These are phyloP conservation scores for Entomobrya multifasciata DNA, from an alignment of 2,888 invertebrate species.

Conservation along the genomic window DNA sequence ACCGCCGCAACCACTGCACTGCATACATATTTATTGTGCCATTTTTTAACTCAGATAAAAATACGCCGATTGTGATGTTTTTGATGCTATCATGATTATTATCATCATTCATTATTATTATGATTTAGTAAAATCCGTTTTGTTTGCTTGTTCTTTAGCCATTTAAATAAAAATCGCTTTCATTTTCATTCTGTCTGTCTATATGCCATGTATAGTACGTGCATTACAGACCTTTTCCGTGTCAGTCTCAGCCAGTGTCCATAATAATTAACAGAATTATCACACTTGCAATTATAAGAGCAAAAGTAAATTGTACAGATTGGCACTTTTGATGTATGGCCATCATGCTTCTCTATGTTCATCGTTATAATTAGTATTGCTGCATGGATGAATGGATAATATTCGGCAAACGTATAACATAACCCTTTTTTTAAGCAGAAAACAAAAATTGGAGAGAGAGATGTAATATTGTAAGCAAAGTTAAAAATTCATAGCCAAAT, in stretches of 20 bases:
- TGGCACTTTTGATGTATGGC: no score
- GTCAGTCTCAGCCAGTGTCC: background rate
- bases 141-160: background rate
- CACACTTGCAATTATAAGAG: background rate
- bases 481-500: background rate
- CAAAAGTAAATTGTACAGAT: background rate
- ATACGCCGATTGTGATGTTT: no score
- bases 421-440: background rate
- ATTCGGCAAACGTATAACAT: background rate
- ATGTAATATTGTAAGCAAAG: no score
- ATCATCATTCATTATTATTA: no score
- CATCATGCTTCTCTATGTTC: background rate
- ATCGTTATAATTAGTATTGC: background rate
- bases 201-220: background rate
- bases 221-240: background rate
- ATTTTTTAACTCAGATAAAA: no score
- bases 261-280: background rate
- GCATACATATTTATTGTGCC: background rate
- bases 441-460: constrained; percentile 52
- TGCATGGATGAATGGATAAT: background rate
- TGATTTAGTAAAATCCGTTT: background rate
- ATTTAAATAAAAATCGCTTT: background rate
- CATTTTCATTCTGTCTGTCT: background rate
- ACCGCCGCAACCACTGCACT: background rate
- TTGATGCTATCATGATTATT: no score